Evolutionary conservation across 2,888 invertebrate species (phyloP).

Genomic region (Melanargia galathea): DNA sequence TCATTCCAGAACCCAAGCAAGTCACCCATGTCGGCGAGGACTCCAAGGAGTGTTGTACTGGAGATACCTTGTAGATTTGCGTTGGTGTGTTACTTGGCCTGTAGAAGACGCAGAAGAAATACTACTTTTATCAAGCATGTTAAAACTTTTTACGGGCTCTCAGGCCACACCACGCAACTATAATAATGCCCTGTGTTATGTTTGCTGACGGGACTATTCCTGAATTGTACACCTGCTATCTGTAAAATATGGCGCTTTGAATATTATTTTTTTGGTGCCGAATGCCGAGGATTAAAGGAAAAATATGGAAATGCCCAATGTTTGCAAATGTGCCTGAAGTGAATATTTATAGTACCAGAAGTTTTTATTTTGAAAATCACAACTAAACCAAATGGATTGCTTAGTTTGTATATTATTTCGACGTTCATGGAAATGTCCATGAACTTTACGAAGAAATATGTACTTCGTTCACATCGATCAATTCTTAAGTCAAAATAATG

Average conservation of each 20-base stretch:
- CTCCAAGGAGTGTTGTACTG: no score
- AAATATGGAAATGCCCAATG: conserved; percentile 21
- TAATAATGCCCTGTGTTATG: conserved; percentile 63
- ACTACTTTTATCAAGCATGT: not conserved
- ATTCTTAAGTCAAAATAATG: no score
- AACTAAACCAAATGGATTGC: not conserved
- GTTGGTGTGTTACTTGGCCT: no score
- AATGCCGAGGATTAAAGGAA: conserved; percentile 27
- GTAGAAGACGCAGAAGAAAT: no score
- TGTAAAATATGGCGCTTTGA: conserved; percentile 39
- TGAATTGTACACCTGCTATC: conserved; percentile 66
- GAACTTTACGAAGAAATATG: no score
- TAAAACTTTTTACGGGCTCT: not conserved
- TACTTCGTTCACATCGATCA: no score
- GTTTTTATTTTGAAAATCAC: not conserved
- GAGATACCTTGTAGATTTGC: no score
- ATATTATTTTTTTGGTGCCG: conserved; percentile 32
- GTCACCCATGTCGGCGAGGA: no score
- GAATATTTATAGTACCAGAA: not conserved
- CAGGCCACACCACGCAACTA: conserved; percentile 45
- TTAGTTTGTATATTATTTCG: not conserved
- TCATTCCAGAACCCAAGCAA: no score
- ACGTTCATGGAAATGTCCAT: not conserved
- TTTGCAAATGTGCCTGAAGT: conserved; percentile 11
- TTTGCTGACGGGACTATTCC: conserved; percentile 69